These are phyloP conservation scores for Intellagama lesueurii DNA, from an alignment of 2,797 vertebrate genomes.

Conservation along the genomic window DNA sequence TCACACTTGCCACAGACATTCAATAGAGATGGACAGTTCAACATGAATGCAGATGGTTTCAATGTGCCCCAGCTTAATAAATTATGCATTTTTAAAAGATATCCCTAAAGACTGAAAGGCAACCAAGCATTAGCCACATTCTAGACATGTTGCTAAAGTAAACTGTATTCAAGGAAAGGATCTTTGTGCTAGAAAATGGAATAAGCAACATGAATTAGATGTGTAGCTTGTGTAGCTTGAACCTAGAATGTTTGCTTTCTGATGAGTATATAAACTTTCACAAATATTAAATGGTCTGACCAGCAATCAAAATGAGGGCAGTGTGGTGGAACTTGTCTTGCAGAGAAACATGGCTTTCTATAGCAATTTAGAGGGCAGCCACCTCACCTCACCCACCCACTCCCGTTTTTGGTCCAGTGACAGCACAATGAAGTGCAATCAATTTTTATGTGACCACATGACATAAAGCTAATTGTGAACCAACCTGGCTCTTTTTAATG, in stretches of 20 bases:
- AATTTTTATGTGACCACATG: no score
- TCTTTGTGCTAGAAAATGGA: slow-evolving; percentile 58
- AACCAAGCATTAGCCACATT: slow-evolving; percentile 76
- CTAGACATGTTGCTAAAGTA: slow-evolving; percentile 73
- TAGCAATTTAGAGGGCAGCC: slow-evolving; percentile 64
- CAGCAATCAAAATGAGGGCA: slow-evolving; percentile 36
- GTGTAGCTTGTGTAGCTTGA: slow-evolving; percentile 42
- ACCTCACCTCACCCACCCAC: no score
- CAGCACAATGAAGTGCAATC: no score
- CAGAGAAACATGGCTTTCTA: slow-evolving; percentile 57
- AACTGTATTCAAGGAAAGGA: slow-evolving; percentile 71
- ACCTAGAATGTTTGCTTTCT: slow-evolving; percentile 47
- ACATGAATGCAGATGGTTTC: slow-evolving; percentile 75
- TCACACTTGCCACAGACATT: slow-evolving; percentile 69
- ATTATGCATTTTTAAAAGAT: slow-evolving; percentile 59
- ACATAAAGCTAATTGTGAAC: no score
- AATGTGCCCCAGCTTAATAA: slow-evolving; percentile 74
- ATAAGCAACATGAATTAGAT: slow-evolving; percentile 68
- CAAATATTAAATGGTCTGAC: slow-evolving; percentile 25
- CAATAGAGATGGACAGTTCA: slow-evolving; percentile 65
- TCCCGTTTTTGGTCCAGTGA: no score
- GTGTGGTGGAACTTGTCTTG: slow-evolving; percentile 10
- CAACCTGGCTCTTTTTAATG: no score
- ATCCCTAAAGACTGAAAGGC: slow-evolving; percentile 78
- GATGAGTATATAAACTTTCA: background rate